phyloP scores from a whole-genome alignment of 2,113 vertebrate species.

The Lophochroa leadbeateri region DNA sequence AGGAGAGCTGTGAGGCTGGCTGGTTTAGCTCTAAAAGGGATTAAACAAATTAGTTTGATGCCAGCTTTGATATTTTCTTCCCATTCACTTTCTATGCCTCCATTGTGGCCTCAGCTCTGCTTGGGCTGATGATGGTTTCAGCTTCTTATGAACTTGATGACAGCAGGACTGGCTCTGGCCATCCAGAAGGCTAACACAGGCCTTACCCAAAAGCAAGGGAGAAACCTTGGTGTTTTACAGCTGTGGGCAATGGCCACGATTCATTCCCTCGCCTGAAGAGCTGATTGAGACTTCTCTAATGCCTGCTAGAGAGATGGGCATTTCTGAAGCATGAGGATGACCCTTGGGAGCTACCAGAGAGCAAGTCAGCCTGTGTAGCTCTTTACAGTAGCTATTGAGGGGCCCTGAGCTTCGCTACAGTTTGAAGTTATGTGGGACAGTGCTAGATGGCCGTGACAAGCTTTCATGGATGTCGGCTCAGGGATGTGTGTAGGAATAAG shows the following conservation, averaged over 20 bases:
- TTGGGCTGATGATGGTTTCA: neutral
- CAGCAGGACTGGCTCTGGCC: neutral
- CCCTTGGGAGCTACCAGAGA: neutral
- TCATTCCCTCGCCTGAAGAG: neutral
- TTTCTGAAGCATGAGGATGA: neutral
- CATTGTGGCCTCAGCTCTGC: neutral
- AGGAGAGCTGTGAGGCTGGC: neutral
- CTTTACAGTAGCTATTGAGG: neutral
- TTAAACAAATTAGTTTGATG: neutral
- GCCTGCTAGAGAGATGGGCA: neutral
- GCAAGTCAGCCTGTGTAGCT: neutral
- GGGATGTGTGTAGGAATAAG: conserved; percentile 18
- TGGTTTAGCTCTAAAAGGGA: neutral
- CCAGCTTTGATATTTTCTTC: neutral
- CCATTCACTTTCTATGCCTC: neutral
- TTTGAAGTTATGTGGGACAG: neutral
- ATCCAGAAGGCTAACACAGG: neutral
- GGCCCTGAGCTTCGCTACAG: neutral
- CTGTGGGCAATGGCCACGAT: neutral
- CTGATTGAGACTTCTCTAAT: neutral
- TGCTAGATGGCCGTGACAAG: neutral
- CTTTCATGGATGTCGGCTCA: neutral
- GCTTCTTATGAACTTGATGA: neutral
- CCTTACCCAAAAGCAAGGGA: neutral
- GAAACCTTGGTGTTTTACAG: neutral